Evolutionary conservation across 2,797 vertebrate species (phyloP).

Genomic region (Decapterus maruadsi): DNA sequence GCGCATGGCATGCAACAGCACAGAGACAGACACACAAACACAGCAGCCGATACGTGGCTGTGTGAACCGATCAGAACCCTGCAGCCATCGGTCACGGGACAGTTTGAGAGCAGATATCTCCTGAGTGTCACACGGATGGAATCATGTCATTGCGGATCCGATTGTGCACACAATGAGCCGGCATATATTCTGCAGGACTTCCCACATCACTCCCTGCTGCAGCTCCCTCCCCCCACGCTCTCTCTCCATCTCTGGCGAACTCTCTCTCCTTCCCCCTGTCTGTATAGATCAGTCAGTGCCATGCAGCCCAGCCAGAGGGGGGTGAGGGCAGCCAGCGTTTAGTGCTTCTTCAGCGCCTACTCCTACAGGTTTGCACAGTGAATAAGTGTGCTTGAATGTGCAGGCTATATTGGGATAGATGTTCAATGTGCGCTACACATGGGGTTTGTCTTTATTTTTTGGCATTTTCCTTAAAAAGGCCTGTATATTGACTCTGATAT

Average conservation of each 20-base stretch:
- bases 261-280: slow-evolving; percentile 68
- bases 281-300: slow-evolving; percentile 75
- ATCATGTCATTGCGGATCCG: slow-evolving; percentile 44
- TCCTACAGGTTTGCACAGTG: slow-evolving; percentile 66
- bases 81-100: slow-evolving; percentile 9
- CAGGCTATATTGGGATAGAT: slow-evolving; percentile 39
- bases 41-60: neutral
- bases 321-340: slow-evolving; percentile 63
- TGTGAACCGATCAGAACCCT: slow-evolving; percentile 8
- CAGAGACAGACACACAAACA: neutral
- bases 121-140: slow-evolving; percentile 33
- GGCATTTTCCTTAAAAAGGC: slow-evolving; percentile 17
- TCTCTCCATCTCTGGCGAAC: slow-evolving; percentile 45
- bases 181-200: slow-evolving; percentile 50
- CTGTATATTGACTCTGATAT: neutral
- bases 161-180: slow-evolving; percentile 39
- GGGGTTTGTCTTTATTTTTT: slow-evolving; percentile 22
- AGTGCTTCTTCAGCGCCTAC: slow-evolving; percentile 67
- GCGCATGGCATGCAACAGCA: neutral
- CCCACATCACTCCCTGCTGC: slow-evolving; percentile 44
- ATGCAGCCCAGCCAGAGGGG: slow-evolving; percentile 57
- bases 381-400: slow-evolving; percentile 55
- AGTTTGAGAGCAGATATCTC: slow-evolving; percentile 37
- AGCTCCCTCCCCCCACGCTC: slow-evolving; percentile 40
- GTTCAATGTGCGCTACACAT: slow-evolving; percentile 22